phyloP scores from a whole-genome alignment of 2,888 invertebrate species.

The Cephus spinipes region DNA sequence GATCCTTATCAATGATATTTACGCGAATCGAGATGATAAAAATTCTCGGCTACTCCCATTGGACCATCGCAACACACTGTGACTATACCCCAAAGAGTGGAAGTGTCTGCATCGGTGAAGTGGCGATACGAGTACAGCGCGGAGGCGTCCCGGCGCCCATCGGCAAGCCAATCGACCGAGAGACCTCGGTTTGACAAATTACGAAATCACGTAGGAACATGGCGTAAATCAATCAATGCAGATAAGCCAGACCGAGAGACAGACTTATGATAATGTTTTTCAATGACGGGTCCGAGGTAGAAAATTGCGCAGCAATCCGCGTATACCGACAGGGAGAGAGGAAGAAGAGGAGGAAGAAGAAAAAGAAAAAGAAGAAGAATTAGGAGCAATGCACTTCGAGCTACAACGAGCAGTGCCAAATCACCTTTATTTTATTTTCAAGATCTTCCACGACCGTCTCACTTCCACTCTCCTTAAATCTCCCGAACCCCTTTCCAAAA shows the following conservation, averaged over 20 bases:
- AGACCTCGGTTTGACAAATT: slow-evolving; percentile 29
- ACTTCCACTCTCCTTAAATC: slow-evolving; percentile 19
- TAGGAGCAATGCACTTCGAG: slow-evolving; percentile 30
- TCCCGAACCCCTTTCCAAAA: not conserved
- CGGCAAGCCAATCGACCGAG: slow-evolving; percentile 28
- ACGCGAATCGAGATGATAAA: not conserved
- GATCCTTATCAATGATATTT: not conserved
- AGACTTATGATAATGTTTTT: slow-evolving; percentile 24
- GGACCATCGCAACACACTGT: not conserved
- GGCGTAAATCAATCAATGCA: slow-evolving; percentile 44
- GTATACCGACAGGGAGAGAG: not conserved
- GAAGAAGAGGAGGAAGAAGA: not conserved
- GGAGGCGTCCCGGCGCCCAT: not conserved
- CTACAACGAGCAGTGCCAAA: slow-evolving; percentile 22
- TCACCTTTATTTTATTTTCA: slow-evolving; percentile 43
- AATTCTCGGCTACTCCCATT: not conserved
- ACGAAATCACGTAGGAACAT: slow-evolving; percentile 26
- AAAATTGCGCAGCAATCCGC: slow-evolving; percentile 34
- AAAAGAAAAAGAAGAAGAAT: slow-evolving; percentile 1
- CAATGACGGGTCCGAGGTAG: slow-evolving; percentile 21
- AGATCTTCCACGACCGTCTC: slow-evolving; percentile 33
- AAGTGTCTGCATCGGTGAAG: not conserved
- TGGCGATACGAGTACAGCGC: slow-evolving; percentile 5
- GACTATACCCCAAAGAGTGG: not conserved
- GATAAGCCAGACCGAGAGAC: slow-evolving; percentile 21